Conservation (phyloP, 35 echinoderm and acorn worm species). For the Diadema setosum region DNA sequence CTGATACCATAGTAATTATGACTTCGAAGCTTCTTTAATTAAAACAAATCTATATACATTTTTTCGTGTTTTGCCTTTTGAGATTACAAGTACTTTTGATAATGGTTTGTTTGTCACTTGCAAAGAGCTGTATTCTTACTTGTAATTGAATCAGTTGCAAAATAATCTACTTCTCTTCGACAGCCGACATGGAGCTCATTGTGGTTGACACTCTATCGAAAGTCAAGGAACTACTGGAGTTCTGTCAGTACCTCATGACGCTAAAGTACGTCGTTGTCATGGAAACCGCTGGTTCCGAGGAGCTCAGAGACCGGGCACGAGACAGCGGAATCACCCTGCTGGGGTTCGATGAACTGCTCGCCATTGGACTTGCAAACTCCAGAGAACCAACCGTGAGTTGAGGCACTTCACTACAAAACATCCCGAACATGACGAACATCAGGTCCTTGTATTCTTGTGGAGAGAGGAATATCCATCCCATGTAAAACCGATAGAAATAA, state of each 20-base stretch:
- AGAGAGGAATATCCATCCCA: not conserved
- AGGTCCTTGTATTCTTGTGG: not conserved
- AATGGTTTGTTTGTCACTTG: no score
- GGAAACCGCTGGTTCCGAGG: conserved; percentile 44
- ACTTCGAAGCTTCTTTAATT: no score
- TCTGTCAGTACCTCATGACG: not conserved
- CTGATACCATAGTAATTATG: no score
- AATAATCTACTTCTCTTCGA: no score
- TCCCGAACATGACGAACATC: not conserved
- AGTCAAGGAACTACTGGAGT: conserved; percentile 45
- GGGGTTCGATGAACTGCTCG: conserved; percentile 46
- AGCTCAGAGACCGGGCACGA: not conserved
- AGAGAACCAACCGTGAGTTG: conserved; percentile 49
- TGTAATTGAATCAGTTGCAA: no score
- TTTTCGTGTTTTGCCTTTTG: no score
- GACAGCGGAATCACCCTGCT: conserved; percentile 35
- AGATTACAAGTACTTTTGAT: no score
- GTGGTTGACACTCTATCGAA: conserved; percentile 61
- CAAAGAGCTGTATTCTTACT: no score
- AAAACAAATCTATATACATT: no score
- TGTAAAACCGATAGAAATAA: not conserved
- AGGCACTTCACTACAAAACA: not conserved
- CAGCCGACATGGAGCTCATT: conserved; percentile 59
- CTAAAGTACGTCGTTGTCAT: conserved; percentile 68
- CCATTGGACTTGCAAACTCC: conserved; percentile 27